Percentiles rank a stretch among this genome's conserved stretches.
These are phyloP conservation scores for Dasyprocta punctata DNA, from an alignment of 2,113 vertebrate species.

Conservation along the genomic window DNA sequence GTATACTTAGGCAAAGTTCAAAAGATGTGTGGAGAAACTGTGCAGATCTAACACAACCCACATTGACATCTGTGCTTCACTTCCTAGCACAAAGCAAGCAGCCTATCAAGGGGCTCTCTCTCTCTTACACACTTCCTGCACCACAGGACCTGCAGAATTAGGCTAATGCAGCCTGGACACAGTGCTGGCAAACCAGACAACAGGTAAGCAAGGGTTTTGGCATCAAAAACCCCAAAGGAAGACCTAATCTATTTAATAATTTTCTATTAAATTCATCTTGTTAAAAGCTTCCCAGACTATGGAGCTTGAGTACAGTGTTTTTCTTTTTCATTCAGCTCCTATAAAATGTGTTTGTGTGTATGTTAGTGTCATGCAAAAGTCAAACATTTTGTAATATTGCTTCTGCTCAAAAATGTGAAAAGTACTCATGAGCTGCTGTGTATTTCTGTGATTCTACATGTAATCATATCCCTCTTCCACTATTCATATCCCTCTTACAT, in stretches of 20 bases:
- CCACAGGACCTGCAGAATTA: neutral
- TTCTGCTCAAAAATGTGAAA: neutral
- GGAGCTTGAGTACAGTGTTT: neutral
- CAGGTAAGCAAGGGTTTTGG: neutral
- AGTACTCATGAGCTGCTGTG: neutral
- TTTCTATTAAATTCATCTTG: neutral
- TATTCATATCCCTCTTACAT: neutral
- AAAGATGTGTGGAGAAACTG: neutral
- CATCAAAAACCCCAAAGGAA: conserved; percentile 6
- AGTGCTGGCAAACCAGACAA: conserved; percentile 12
- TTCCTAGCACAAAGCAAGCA: conserved; percentile 29
- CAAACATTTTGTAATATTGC: neutral
- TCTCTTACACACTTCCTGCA: neutral
- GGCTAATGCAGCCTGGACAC: conserved; percentile 3
- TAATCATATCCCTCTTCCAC: conserved; percentile 9
- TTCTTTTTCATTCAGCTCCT: neutral
- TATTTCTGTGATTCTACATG: neutral
- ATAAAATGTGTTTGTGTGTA: conserved; percentile 9
- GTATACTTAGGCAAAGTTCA: neutral
- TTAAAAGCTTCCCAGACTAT: neutral
- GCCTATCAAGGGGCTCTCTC: neutral
- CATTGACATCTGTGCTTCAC: conserved; percentile 16
- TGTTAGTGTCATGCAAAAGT: conserved; percentile 13
- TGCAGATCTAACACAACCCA: neutral
- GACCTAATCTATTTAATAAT: neutral